Base-by-base conservation (phyloP, 2,888 invertebrate species). In the Notodonta ziczac region DNA sequence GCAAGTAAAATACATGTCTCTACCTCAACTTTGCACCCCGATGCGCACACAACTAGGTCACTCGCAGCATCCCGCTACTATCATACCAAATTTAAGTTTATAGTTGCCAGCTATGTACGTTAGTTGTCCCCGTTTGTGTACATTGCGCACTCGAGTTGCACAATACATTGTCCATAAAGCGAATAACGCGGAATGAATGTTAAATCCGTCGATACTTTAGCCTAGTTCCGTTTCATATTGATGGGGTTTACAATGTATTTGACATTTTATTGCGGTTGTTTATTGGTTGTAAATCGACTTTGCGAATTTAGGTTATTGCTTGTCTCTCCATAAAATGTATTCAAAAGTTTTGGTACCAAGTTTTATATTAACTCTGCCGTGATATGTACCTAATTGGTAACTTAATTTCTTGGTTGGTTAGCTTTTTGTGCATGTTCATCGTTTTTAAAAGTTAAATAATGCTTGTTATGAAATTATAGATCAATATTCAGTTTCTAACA, bases 1-100 rank as follows among this genome's bases (percentile, higher is more conserved):
- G 4, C 35, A 35, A 35, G 35, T 35, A 7, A 6, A 35, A 35
- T 35, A 7, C 35, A 35, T 4, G 42, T 12, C 42, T 9, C 42
- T 42, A 10, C 12, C 42, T 42, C 74, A 67, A 61, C 66, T 70
- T 65, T 67, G 56, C 58, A 62, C 6, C 48, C n/a, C 8, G 24
- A n/a, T 51, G 24, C 10, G 9, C 52, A 39, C 46, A 57, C 12
- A 66, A 67, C 58, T 70, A 58, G 75, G 75, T 68, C 70, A 73
- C 53, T 39, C 53, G 57, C 7, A 8, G 0, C 52, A 52, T 2
- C 51, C 63, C 53, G 56, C 57, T 74, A 72, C 69, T 65, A 74
- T 57, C 62, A 61, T 59, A 67, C 63, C 57, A 44, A 59, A 62
- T 66, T 67, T 66, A 70, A 63, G 67, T 62, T 60, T 57, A 62